Conservation (phyloP, 1,140 invertebrate species). For the Calycopis cecrops region DNA sequence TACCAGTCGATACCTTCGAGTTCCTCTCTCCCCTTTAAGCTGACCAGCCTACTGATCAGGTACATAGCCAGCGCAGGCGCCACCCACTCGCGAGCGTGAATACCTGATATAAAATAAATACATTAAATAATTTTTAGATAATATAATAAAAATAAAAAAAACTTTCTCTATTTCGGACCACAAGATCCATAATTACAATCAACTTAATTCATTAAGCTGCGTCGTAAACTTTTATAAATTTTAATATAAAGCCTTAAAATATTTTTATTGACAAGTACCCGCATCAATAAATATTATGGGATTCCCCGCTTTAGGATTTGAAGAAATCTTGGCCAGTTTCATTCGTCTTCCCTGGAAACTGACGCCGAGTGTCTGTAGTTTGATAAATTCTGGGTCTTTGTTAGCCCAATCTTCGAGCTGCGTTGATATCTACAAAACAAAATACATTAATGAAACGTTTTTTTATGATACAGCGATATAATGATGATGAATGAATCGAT, state of each 20-base stretch:
- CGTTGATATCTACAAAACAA: slow-evolving; percentile 44
- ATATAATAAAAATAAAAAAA: no score
- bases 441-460: background rate
- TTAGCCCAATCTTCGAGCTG: slow-evolving; percentile 47
- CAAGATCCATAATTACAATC: no score
- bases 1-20: slow-evolving; percentile 79
- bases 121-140: no score
- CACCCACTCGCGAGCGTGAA: slow-evolving; percentile 83
- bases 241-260: no score
- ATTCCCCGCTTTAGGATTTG: slow-evolving; percentile 44
- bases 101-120: slow-evolving; percentile 45
- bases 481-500: no score
- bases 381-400: slow-evolving; percentile 65
- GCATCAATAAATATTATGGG: slow-evolving; percentile 65
- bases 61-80: slow-evolving; percentile 79
- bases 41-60: slow-evolving; percentile 75
- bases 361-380: slow-evolving; percentile 71
- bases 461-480: no score
- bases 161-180: no score
- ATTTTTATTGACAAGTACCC: slow-evolving; percentile 29
- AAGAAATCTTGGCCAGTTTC: slow-evolving; percentile 57
- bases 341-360: slow-evolving; percentile 76
- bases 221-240: no score
- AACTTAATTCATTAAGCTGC: no score
- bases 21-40: slow-evolving; percentile 57